Percentiles rank a stretch among this genome's conserved stretches.
These are phyloP conservation scores for Drosophila paranaensis DNA, from an alignment of 2,888 invertebrate genomes.

Conservation along the genomic window DNA sequence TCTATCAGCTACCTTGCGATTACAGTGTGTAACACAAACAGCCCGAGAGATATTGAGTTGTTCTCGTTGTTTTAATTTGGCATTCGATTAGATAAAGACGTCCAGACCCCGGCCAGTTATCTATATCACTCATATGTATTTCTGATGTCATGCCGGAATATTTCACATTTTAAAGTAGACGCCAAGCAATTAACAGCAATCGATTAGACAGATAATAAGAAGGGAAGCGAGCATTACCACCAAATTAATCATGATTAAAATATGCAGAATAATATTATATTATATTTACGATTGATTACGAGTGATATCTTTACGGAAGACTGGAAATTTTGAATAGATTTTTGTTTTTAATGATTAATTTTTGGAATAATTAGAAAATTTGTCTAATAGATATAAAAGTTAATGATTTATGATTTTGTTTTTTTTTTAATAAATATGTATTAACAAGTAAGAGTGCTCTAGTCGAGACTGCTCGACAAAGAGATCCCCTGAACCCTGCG, in stretches of 20 bases:
- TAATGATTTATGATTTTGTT: neutral
- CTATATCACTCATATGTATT: neutral
- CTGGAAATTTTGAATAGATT: neutral
- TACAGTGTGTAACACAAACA: neutral
- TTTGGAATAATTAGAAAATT: neutral
- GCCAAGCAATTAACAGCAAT: neutral
- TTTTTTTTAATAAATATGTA: too few species aligned
- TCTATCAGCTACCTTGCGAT: neutral
- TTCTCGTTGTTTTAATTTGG: conserved; percentile 13
- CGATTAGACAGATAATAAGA: neutral
- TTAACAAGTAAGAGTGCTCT: too few species aligned
- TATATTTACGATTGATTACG: neutral
- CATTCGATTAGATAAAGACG: conserved; percentile 39
- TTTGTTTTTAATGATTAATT: neutral
- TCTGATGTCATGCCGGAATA: conserved; percentile 5
- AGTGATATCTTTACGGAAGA: neutral
- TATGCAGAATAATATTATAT: neutral
- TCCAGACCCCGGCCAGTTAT: neutral
- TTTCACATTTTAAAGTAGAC: neutral
- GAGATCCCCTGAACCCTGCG: too few species aligned
- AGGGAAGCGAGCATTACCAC: neutral
- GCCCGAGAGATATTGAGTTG: neutral
- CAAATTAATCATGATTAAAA: neutral
- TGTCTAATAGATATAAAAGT: neutral
- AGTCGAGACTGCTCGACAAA: too few species aligned